These are phyloP conservation scores for Anguilla megastoma DNA, from an alignment of 2,797 vertebrate genomes.

Conservation along the genomic window DNA sequence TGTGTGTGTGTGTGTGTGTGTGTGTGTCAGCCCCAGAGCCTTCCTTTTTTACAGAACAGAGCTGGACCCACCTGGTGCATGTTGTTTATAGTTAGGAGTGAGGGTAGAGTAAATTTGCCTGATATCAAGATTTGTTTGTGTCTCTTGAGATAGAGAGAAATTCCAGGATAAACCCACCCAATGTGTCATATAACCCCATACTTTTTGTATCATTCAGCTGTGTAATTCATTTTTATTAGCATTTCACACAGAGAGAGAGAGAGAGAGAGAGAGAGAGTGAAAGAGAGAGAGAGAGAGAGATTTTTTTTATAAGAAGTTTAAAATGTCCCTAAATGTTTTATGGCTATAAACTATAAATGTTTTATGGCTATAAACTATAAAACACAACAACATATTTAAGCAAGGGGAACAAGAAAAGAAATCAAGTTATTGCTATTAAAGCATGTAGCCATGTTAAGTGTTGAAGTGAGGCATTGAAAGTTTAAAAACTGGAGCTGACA, in stretches of 20 bases:
- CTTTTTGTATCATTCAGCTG: slow-evolving; percentile 59
- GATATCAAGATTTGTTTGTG: background rate
- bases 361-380: slow-evolving; percentile 66
- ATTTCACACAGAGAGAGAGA: slow-evolving; percentile 44
- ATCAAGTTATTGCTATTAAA: slow-evolving; percentile 38
- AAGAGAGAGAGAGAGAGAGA: slow-evolving; percentile 48
- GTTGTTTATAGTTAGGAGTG: background rate
- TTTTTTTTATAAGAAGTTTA: slow-evolving; percentile 66
- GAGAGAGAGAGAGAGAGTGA: slow-evolving; percentile 23
- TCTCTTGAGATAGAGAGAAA: background rate
- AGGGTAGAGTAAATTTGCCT: background rate
- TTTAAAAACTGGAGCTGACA: slow-evolving; percentile 50
- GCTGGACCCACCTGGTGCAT: background rate
- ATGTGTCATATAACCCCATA: slow-evolving; percentile 53
- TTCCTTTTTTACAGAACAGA: background rate
- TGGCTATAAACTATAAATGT: slow-evolving; percentile 67
- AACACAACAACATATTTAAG: slow-evolving; percentile 49
- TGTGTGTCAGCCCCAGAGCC: background rate
- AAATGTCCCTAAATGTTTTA: slow-evolving; percentile 73
- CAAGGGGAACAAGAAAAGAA: slow-evolving; percentile 30
- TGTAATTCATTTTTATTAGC: slow-evolving; percentile 63
- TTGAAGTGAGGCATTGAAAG: slow-evolving; percentile 38
- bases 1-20: background rate
- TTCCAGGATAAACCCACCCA: background rate
- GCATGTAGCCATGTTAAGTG: slow-evolving; percentile 47